Conservation (phyloP, 2,888 invertebrate species). For the Meteorus colon region DNA sequence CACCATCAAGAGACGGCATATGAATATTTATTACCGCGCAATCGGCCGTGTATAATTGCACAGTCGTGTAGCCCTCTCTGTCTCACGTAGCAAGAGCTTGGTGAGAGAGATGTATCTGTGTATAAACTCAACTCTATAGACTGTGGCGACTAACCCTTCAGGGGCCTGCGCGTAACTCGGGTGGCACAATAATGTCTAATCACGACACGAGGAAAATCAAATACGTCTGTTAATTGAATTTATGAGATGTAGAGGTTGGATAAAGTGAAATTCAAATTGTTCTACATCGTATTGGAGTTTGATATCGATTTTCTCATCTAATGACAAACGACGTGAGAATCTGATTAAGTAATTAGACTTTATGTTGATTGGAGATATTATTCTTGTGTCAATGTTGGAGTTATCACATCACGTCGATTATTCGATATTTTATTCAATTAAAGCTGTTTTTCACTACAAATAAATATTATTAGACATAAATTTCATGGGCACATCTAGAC, state of each 20-base stretch:
- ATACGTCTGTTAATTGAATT: conserved; percentile 31
- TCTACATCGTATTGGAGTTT: conserved; percentile 21
- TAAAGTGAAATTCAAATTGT: background rate
- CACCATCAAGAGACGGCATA: conserved; percentile 13
- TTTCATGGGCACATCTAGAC: too few species aligned
- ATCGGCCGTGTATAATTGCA: conserved; percentile 38
- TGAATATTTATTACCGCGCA: conserved; percentile 40
- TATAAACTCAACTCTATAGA: background rate
- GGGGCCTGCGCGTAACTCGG: conserved; percentile 28
- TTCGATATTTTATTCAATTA: too few species aligned
- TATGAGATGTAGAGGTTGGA: conserved; percentile 8
- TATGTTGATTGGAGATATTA: too few species aligned
- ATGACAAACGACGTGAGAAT: conserved; percentile 33
- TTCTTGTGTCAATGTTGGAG: too few species aligned
- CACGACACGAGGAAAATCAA: conserved; percentile 38
- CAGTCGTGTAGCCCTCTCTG: conserved; percentile 14
- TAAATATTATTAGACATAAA: too few species aligned
- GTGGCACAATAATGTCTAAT: conserved; percentile 40
- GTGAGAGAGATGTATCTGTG: background rate
- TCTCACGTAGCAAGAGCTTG: conserved; percentile 5
- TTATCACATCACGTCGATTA: too few species aligned
- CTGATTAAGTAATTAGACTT: background rate
- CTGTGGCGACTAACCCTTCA: conserved; percentile 27
- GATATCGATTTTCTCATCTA: conserved; percentile 26
- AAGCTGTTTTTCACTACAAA: too few species aligned